A percentile compares a stretch with the other conserved stretches of the same genome.
These are phyloP conservation scores for Tupiocoris notatus DNA, from an alignment of 2,888 invertebrate genomes.

Conservation along the genomic window DNA sequence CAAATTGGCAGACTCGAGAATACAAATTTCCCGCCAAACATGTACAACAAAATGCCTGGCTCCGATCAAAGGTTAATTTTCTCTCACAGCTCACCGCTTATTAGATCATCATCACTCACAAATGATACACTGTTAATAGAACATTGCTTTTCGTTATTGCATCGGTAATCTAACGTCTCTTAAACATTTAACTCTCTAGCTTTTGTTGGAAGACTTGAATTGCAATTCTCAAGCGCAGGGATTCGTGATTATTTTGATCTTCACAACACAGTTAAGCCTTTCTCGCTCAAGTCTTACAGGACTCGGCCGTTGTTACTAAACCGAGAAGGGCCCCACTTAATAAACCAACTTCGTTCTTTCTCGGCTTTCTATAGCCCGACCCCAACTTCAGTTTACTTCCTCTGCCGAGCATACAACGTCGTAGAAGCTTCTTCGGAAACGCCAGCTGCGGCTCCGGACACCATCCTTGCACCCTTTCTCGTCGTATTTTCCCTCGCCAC, in stretches of 20 bases:
- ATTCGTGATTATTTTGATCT: not conserved
- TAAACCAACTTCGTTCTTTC: constrained; percentile 24
- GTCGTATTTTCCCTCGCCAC: not conserved
- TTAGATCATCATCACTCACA: too few relatives aligned
- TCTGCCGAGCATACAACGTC: not conserved
- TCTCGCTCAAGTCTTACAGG: not conserved
- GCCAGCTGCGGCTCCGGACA: constrained; percentile 7
- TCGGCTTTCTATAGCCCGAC: not conserved
- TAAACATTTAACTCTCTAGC: too few relatives aligned
- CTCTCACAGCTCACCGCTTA: too few relatives aligned
- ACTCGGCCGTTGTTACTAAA: not conserved
- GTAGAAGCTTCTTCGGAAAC: constrained; percentile 13
- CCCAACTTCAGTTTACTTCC: not conserved
- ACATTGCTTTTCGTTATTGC: too few relatives aligned
- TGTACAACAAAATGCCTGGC: too few relatives aligned
- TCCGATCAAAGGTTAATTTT: too few relatives aligned
- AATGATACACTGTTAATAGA: too few relatives aligned
- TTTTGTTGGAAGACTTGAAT: too few relatives aligned
- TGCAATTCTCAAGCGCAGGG: too few relatives aligned
- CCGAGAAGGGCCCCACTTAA: constrained; percentile 15
- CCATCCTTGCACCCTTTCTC: not conserved
- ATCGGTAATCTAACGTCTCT: too few relatives aligned
- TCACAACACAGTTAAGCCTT: not conserved
- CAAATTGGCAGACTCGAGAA: too few relatives aligned
- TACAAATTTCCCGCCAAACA: too few relatives aligned